Conservation (phyloP, 2,888 invertebrate genomes). For the Nesidiocoris tenuis region DNA sequence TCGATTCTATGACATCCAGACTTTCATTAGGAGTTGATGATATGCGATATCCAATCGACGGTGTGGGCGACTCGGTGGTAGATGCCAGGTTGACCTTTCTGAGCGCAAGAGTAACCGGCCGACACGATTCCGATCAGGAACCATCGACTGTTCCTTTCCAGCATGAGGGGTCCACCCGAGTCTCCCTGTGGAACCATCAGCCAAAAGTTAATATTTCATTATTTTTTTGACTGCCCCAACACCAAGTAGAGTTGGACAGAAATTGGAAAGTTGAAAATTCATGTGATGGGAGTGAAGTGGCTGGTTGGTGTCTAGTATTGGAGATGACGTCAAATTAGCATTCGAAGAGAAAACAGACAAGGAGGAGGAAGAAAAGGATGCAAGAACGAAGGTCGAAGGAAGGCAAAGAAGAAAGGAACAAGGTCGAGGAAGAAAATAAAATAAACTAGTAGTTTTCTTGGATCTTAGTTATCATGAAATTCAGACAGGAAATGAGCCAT, state of each 20-base stretch:
- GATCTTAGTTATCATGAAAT: too few relatives aligned
- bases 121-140: conserved; percentile 88
- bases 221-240: neutral
- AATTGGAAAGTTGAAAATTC: too few relatives aligned
- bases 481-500: too few relatives aligned
- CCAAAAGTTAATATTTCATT: neutral
- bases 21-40: conserved; percentile 56
- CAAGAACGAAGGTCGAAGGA: neutral
- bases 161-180: conserved; percentile 86
- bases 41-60: conserved; percentile 84
- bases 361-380: neutral
- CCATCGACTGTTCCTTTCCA: conserved; percentile 84
- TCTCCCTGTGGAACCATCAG: conserved; percentile 75
- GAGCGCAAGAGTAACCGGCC: conserved; percentile 91
- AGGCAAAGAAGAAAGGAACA: too few relatives aligned
- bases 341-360: neutral
- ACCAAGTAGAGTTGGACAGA: too few relatives aligned
- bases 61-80: conserved; percentile 91
- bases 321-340: too few relatives aligned
- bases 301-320: too few relatives aligned
- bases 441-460: too few relatives aligned
- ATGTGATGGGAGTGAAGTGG: too few relatives aligned
- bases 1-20: neutral
- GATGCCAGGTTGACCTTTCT: conserved; percentile 89
- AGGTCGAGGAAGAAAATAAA: too few relatives aligned